Conservation (phyloP, 2,797 vertebrate species). For the Chrysolophus pictus region DNA sequence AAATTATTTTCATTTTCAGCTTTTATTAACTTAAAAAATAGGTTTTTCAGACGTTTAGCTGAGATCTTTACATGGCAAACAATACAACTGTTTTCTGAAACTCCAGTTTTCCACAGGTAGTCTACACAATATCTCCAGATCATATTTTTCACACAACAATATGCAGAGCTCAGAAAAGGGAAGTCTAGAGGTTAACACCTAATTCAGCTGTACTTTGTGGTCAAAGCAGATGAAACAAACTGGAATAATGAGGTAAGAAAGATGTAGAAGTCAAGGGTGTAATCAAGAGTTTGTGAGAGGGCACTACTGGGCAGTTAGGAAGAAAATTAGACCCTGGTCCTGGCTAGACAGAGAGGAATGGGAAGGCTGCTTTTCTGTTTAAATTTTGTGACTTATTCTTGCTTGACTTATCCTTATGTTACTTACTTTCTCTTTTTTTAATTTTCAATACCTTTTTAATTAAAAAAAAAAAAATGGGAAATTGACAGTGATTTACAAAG, state of each 20-base stretch:
- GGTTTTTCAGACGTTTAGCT: conserved; percentile 4
- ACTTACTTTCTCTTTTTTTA: neutral
- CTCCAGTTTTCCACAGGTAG: neutral
- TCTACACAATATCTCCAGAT: neutral
- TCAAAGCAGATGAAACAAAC: neutral
- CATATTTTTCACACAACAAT: neutral
- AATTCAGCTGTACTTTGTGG: neutral
- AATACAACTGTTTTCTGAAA: neutral
- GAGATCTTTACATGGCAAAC: neutral
- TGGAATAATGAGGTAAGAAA: neutral
- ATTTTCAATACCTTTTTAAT: neutral
- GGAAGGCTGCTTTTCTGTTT: neutral
- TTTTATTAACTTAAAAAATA: conserved; percentile 19
- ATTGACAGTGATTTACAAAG: neutral
- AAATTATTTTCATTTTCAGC: conserved; percentile 23
- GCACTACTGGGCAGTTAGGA: neutral
- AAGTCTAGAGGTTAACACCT: neutral
- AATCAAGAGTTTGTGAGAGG: neutral
- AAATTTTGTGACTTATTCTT: neutral
- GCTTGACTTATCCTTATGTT: neutral
- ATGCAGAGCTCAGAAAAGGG: neutral
- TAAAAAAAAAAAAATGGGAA: conserved; percentile 31
- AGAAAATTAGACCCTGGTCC: neutral
- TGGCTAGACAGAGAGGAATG: neutral
- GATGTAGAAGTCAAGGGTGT: neutral